Percentiles rank a stretch among this genome's conserved stretches.
Evolutionary conservation across 2,888 invertebrate species (phyloP).

Genomic region (Clusia tigrina): DNA sequence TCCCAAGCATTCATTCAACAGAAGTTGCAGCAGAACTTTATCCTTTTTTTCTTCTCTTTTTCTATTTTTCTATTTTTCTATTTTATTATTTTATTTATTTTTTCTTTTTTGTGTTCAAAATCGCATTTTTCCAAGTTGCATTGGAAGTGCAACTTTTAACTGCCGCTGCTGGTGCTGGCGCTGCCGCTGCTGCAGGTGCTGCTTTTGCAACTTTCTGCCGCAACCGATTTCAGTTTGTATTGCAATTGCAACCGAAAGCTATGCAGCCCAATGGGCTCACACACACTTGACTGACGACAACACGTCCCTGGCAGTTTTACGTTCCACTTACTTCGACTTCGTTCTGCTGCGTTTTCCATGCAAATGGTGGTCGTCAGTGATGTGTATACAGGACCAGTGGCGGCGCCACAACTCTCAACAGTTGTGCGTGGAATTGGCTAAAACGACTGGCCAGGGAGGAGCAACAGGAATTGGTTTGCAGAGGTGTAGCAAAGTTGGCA

Average conservation of each 20-base stretch:
- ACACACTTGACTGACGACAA: too few relatives aligned
- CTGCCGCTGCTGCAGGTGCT: background rate
- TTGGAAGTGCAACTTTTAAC: constrained; percentile 8
- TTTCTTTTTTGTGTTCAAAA: too few relatives aligned
- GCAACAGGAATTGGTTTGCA: background rate
- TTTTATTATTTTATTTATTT: too few relatives aligned
- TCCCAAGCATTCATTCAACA: background rate
- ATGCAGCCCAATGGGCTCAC: background rate
- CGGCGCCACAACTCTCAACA: background rate
- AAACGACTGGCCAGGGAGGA: background rate
- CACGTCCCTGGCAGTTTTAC: background rate
- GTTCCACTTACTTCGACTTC: too few relatives aligned
- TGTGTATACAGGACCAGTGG: background rate
- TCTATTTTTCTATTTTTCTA: too few relatives aligned
- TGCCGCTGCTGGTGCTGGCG: background rate
- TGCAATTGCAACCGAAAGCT: constrained; percentile 5
- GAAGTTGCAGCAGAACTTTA: background rate
- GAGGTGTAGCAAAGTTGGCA: background rate
- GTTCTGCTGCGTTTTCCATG: too few relatives aligned
- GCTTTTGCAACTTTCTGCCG: background rate
- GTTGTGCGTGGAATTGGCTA: background rate
- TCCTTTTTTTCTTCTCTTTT: too few relatives aligned
- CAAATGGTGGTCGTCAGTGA: too few relatives aligned
- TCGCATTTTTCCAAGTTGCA: background rate
- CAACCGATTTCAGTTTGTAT: background rate